Base-by-base conservation (phyloP, 2,797 vertebrate genomes). In the Micropoecilia bifurca region DNA sequence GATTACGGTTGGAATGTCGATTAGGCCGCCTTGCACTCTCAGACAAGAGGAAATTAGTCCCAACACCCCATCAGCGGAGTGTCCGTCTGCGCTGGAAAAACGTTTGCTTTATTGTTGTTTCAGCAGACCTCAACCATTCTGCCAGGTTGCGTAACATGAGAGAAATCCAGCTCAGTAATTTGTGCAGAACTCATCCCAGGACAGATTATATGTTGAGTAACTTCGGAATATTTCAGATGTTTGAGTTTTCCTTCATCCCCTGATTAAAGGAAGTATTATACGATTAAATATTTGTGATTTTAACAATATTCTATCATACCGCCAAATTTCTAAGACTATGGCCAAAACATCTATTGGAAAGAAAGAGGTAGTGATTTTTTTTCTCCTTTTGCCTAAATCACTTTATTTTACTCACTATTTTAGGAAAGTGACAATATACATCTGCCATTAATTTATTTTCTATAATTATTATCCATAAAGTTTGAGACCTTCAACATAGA, bases 1-100 rank as follows among this genome's bases (percentile, higher is more conserved):
- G 87, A 89, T 90, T 89, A 93, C 85, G 85, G 90, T 87, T 77
- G 89, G 90, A 94, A 95, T 91, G 90, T 94, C 92, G 90, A 93
- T 92, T 91, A 93, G 90, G 83, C 86, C 80, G 89, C 87, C 82
- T 87, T 83, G 63, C 79, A 76, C 88, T 89, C 86, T 90, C 85
- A 91, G 90, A 89, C 88, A 87, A 87, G 90, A 92, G 91, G 90
- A 93, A 93, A 93, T 92, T 89, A 90, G 82, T 88, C 89, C 85
- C 83, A 85, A 91, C 92, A 94, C 88, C 86, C 87, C 89, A 90
- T 92, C 87, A 90, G 82, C 55, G 73, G 76, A 90, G 81, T 80
- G 90, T 92, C 90, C 93, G 90, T 88, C 85, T 90, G 80, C 87
- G 85, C 83, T 92, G 86, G 90, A 92, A 68, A 94, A 91, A 90